Conservation (phyloP, 1,140 invertebrate genomes). For the Sminthurides bifidus region DNA sequence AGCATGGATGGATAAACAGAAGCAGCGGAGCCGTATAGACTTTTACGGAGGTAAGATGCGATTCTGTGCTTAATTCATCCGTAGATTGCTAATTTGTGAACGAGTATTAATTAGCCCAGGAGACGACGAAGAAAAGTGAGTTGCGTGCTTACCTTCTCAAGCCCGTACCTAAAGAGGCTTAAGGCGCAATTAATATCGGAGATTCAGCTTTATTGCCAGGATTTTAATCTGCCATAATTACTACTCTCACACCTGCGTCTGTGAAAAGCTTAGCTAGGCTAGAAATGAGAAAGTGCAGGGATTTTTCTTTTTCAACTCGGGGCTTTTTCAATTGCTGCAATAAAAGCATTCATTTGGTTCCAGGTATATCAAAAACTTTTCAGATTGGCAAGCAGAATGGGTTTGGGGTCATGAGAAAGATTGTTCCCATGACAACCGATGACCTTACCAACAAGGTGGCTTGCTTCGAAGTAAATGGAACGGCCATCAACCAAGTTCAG, state of each 20-base stretch:
- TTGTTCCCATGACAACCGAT: constrained; percentile 75
- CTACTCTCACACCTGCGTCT: background rate
- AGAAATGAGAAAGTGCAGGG: background rate
- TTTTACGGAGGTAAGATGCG: constrained; percentile 71
- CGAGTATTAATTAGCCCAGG: background rate
- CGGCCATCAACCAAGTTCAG: constrained; percentile 45
- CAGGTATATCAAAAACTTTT: constrained; percentile 75
- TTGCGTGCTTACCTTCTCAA: background rate
- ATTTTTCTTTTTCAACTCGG: background rate
- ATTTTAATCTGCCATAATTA: background rate
- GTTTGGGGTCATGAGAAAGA: constrained; percentile 66
- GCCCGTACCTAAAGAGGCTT: background rate
- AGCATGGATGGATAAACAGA: constrained; percentile 67
- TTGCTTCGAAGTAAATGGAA: constrained; percentile 78
- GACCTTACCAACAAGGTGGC: constrained; percentile 52
- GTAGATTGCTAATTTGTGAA: background rate
- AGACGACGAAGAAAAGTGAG: background rate
- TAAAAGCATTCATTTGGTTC: background rate
- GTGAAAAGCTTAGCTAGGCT: background rate
- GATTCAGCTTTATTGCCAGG: background rate
- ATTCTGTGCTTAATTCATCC: background rate
- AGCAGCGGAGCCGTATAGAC: constrained; percentile 72
- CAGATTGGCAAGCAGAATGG: constrained; percentile 52
- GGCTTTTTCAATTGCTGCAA: background rate
- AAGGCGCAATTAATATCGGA: background rate